Evolutionary conservation across 2,113 vertebrate species (phyloP), one percentile per base, ranked within the genome.

Genomic region (Hystrix cristata): DNA sequence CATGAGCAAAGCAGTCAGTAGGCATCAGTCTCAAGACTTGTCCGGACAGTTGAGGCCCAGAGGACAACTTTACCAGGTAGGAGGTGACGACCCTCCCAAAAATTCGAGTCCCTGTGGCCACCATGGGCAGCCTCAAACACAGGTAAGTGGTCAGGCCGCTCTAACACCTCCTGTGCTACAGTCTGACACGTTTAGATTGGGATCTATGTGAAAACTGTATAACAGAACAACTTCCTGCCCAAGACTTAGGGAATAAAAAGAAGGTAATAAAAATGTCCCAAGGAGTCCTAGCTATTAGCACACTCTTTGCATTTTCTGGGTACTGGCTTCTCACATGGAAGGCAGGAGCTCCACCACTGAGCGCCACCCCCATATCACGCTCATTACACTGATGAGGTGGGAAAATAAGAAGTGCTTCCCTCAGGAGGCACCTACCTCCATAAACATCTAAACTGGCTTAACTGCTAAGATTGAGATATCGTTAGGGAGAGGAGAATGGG

Each of bases 21-120:
- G 5, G 0, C 0, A 7, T 2, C 29, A 69, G 15, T 12, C 1
- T 0, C 0, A 1, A 0, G 5, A 2, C 11, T 4, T 5, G 7
- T 5, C 1, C 13, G 15, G 15, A 34, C 7, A 0, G 25, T 18
- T 8, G 14, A 59, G 27, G 65, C 21, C 2, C 12, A 25, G 18
- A 0, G 21, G 23, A 79, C 43, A 79, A 46, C 5, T n/a, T 31
- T 25, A 0, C 5, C 19, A 11, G 23, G 21, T 7, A 1, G 14
- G 34, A 3, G 18, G 12, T 9, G 7, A 83, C 53, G 78, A 31
- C 16, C 14, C 19, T 19, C 38, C n/a, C 0, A 2, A 29, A 46
- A 78, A 27, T 27, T 12, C 9, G 4, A 7, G 15, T 1, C n/a
- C 51, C 1, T 0, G 23, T 84, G 25, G 78, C 38, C 1, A 2